Conservation (phyloP, 2,113 vertebrate genomes). For the Silurus meridionalis region DNA sequence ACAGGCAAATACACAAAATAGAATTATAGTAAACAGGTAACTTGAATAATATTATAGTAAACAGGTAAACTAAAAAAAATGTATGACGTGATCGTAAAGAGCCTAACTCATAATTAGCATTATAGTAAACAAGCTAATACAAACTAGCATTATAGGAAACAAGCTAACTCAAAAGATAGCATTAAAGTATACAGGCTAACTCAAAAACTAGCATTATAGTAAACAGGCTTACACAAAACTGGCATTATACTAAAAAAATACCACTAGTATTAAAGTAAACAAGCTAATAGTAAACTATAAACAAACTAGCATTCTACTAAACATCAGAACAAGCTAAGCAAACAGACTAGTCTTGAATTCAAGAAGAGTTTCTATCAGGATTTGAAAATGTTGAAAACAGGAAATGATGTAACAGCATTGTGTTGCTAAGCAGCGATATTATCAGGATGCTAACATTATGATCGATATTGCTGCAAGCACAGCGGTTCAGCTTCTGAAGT, state of each 20-base stretch:
- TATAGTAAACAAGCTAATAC: not conserved
- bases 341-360: not conserved
- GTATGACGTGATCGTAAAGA: not conserved
- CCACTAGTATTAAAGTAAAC: not conserved
- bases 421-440: not conserved
- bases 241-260: not conserved
- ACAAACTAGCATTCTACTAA: not conserved
- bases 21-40: not conserved
- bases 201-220: not conserved
- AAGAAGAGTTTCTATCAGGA: not conserved
- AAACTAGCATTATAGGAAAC: not conserved
- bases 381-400: not conserved
- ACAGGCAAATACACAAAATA: not conserved
- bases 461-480: constrained; percentile 4
- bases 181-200: not conserved
- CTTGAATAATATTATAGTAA: not conserved
- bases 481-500: not conserved
- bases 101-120: not conserved
- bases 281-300: not conserved
- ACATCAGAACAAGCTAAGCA: not conserved
- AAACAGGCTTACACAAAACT: not conserved
- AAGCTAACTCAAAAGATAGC: not conserved
- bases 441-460: not conserved
- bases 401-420: not conserved
- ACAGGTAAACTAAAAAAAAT: not conserved